Evolutionary conservation across 2,113 vertebrate species (phyloP).

Genomic region (Psilopsiagon aymara): DNA sequence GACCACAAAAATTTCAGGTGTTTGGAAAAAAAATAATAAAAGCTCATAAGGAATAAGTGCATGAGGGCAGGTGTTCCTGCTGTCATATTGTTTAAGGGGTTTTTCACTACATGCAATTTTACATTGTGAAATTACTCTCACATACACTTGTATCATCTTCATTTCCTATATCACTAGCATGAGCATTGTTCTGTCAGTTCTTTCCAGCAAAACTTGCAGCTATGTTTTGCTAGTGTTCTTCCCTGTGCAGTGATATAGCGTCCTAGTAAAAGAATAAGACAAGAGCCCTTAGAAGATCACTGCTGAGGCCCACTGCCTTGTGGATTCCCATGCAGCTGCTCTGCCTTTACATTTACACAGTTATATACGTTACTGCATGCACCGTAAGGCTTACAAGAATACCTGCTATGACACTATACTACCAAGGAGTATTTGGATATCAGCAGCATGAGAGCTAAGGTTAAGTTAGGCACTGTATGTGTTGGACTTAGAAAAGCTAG

Average conservation of each 20-base stretch:
- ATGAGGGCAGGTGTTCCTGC: background rate
- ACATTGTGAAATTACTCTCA: background rate
- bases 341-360: accelerated
- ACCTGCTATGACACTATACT: accelerated
- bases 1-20: background rate
- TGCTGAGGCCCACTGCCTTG: accelerated
- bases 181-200: accelerated
- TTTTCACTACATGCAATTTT: accelerated
- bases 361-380: accelerated
- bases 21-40: background rate
- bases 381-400: accelerated
- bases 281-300: background rate
- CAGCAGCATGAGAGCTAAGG: background rate
- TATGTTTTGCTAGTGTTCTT: background rate
- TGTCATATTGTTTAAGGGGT: background rate
- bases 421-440: background rate
- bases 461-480: background rate
- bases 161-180: background rate
- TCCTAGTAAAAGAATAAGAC: background rate
- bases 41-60: background rate
- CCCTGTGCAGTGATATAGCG: background rate
- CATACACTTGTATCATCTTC: background rate
- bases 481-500: background rate
- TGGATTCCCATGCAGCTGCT: background rate
- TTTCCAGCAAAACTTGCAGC: background rate